Conservation (phyloP, 2,113 vertebrate genomes). For the Rhineura floridana region DNA sequence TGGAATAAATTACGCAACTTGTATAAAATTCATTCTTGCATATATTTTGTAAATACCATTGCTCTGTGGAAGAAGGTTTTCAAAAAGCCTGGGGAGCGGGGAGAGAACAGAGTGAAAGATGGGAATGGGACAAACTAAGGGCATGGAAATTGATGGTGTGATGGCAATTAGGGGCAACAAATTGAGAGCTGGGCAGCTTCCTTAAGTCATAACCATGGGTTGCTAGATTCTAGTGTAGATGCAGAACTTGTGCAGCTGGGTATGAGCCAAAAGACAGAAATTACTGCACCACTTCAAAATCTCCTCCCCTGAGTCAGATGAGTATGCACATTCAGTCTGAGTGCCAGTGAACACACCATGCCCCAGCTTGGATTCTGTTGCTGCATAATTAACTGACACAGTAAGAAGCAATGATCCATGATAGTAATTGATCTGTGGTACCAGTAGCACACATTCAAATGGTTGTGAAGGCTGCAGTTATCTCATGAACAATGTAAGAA, state of each 20-base stretch:
- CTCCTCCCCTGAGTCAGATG: neutral
- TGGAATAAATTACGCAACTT: neutral
- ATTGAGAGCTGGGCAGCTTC: neutral
- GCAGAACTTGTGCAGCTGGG: neutral
- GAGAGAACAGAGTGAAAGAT: no score
- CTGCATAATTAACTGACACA: neutral
- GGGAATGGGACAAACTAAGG: neutral
- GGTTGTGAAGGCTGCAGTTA: neutral
- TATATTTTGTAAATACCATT: neutral
- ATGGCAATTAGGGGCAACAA: neutral
- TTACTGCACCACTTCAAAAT: neutral
- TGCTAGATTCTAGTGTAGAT: neutral
- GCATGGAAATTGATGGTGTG: neutral
- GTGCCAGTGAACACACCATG: neutral
- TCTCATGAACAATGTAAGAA: neutral
- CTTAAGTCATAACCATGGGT: neutral
- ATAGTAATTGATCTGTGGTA: neutral
- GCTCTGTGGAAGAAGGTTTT: neutral
- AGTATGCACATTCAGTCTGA: neutral
- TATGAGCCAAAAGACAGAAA: neutral
- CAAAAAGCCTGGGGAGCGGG: neutral
- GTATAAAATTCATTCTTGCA: neutral
- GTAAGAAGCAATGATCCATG: neutral
- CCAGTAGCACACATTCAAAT: neutral
- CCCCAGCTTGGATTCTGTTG: neutral